phyloP scores from a whole-genome alignment of 2,888 invertebrate species.

The Yponomeuta malinellus region DNA sequence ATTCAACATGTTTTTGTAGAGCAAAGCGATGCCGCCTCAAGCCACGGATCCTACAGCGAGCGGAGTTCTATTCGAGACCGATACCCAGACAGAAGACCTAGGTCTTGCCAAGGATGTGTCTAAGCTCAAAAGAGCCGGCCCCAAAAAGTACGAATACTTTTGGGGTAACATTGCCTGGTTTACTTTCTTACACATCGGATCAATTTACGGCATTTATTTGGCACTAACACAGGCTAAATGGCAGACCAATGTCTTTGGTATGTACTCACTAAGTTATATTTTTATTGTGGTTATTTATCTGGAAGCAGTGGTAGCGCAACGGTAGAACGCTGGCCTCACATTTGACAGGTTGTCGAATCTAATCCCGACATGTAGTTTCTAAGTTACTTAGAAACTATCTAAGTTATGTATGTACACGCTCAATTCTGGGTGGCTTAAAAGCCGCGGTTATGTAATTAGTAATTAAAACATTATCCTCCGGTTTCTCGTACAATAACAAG shows the following conservation, averaged over 20 bases:
- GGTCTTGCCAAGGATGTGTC: constrained; percentile 76
- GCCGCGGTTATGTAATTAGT: too few species aligned
- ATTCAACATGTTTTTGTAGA: not conserved
- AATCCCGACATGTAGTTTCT: too few species aligned
- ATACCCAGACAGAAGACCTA: constrained; percentile 79
- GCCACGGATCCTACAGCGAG: constrained; percentile 62
- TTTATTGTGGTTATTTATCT: not conserved
- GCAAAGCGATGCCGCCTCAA: constrained; percentile 73
- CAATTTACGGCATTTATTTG: constrained; percentile 80
- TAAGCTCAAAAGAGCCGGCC: constrained; percentile 66
- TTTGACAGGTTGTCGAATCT: too few species aligned
- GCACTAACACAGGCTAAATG: constrained; percentile 80
- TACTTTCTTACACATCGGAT: constrained; percentile 78
- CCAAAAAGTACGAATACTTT: constrained; percentile 74
- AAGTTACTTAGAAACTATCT: too few species aligned
- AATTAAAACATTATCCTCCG: too few species aligned
- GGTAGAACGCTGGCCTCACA: too few species aligned
- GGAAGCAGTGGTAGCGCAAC: too few species aligned
- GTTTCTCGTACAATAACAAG: too few species aligned
- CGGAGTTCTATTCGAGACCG: constrained; percentile 80
- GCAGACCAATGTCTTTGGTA: constrained; percentile 80
- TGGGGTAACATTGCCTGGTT: constrained; percentile 85
- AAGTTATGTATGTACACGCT: too few species aligned
- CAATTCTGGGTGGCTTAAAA: too few species aligned
- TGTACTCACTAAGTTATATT: constrained; percentile 34